Evolutionary conservation across 2,888 invertebrate species (phyloP), one percentile per base, ranked within the genome.

Genomic region (Chymomyza caudatula): DNA sequence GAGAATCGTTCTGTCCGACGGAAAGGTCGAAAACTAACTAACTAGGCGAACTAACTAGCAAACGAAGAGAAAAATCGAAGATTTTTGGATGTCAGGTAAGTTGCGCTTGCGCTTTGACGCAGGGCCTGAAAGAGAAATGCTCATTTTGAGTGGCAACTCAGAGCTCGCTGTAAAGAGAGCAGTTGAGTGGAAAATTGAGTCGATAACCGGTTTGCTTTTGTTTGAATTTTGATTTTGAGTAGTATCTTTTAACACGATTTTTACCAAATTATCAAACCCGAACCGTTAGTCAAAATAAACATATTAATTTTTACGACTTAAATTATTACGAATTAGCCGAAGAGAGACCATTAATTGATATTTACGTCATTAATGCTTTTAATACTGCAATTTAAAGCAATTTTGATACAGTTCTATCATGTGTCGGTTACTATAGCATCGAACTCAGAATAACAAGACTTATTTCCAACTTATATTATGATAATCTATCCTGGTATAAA

Each of bases 21-120:
- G 77, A 77, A 78, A 87, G 29, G 84, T 85, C 85, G 83, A 86
- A 87, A 88, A 83, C 84, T 78, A 87, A 88, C 89, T 88, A 87
- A 86, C 75, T 76, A 17, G n/a, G 47, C 17, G 86, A 84, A 84
- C 80, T 84, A 81, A 29, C 29, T 11, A 29, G 11, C 29, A 2
- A 37, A 4, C 29, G 11, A 37, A 37, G 29, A 29, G 29, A 3
- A 37, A 37, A 37, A 37, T 37, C 11, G 8, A 37, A 37, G 29
- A 37, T 37, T 11, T 37, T 37, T 37, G 2, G 29, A 1, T 37
- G 29, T 29, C 11, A 29, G 29, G 29, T 29, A 29, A 29, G 29
- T 11, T 29, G 29, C 29, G 29, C 29, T 29, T 29, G 29, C 29
- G 29, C 29, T 37, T 11, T 11, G 29, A 37, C 29, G 29, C 8